A percentile compares a stretch with the other conserved stretches of the same genome.
Conservation (phyloP, 2,113 vertebrate genomes). For the Motacilla alba region DNA sequence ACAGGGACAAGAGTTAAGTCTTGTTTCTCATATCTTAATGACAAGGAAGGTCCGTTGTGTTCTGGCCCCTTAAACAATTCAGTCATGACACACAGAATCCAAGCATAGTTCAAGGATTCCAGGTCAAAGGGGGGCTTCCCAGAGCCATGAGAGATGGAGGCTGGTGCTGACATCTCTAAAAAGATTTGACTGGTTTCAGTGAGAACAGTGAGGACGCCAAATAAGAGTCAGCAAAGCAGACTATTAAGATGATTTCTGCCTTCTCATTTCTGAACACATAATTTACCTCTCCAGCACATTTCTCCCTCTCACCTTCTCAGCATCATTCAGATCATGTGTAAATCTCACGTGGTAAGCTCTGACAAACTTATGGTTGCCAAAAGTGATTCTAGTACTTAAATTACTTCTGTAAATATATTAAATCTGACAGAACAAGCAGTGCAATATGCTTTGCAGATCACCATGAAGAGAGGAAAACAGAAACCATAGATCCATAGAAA, state of each 20-base stretch:
- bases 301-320: not conserved
- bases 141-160: not conserved
- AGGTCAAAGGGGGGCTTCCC: not conserved
- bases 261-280: not conserved
- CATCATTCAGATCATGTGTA: not conserved
- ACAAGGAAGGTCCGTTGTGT: not conserved
- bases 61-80: not conserved
- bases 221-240: not conserved
- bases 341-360: not conserved
- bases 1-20: not conserved
- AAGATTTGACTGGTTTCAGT: not conserved
- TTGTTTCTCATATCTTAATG: not conserved
- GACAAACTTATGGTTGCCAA: not conserved
- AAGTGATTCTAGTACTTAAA: not conserved
- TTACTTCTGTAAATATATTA: not conserved
- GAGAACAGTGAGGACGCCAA: not conserved
- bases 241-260: not conserved
- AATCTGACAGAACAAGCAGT: not conserved
- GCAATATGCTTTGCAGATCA: not conserved
- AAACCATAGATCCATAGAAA: not conserved
- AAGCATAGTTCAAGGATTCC: not conserved
- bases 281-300: not conserved
- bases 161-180: not conserved
- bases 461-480: not conserved
- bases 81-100: not conserved